phyloP scores from a whole-genome alignment of 53 echinoderm and acorn worm species.

The Henricia sp. region DNA sequence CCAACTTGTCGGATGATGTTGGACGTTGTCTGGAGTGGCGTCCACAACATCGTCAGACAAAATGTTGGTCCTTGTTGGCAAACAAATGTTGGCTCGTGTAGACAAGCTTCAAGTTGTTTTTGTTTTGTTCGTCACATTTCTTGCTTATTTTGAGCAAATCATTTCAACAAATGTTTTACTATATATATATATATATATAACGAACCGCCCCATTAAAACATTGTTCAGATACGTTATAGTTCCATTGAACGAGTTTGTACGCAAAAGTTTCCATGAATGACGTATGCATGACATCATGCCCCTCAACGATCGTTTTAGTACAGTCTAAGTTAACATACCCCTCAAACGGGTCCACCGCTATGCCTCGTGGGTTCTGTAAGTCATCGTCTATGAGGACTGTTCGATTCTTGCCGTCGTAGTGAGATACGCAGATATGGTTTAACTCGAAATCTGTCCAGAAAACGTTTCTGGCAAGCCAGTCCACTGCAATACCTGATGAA shows the following conservation, averaged over 20 bases:
- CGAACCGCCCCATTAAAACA: too few relatives aligned
- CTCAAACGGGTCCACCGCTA: conserved; percentile 63
- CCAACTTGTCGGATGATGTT: too few relatives aligned
- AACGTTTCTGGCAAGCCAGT: conserved; percentile 75
- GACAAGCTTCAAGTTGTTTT: too few relatives aligned
- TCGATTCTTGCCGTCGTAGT: conserved; percentile 67
- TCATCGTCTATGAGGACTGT: conserved; percentile 59
- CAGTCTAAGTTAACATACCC: conserved; percentile 38
- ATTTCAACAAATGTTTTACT: too few relatives aligned
- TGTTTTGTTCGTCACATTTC: too few relatives aligned
- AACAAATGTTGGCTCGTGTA: too few relatives aligned
- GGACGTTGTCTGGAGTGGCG: too few relatives aligned
- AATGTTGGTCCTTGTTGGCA: too few relatives aligned
- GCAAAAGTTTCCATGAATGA: not conserved
- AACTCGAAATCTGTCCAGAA: conserved; percentile 84
- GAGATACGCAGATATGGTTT: conserved; percentile 70
- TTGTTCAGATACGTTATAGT: not conserved
- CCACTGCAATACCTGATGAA: conserved; percentile 81
- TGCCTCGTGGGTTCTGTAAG: conserved; percentile 64
- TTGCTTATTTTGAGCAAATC: too few relatives aligned
- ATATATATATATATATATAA: too few relatives aligned
- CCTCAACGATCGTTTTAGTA: not conserved
- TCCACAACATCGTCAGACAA: too few relatives aligned
- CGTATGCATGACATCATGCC: not conserved
- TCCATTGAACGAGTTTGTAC: not conserved